Evolutionary conservation across 2,888 invertebrate genomes (phyloP).

Genomic region (Rhagophthalmus giganteus): DNA sequence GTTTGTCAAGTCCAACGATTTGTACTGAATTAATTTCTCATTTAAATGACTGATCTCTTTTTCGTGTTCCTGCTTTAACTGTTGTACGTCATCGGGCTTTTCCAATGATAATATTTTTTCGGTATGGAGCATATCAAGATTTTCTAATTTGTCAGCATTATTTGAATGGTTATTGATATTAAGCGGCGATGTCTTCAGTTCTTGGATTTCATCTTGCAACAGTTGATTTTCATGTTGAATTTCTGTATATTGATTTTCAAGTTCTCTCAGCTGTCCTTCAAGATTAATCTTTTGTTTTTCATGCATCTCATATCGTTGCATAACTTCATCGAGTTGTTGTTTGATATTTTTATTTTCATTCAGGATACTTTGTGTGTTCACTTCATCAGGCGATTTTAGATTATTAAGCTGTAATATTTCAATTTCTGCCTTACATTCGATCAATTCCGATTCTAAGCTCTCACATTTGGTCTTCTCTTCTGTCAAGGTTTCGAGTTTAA

Average conservation of each 20-base stretch:
- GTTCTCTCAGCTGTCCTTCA: slow-evolving; percentile 43
- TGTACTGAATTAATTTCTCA: slow-evolving; percentile 50
- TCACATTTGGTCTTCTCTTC: slow-evolving; percentile 17
- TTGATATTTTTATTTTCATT: slow-evolving; percentile 42
- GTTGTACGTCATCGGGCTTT: slow-evolving; percentile 26
- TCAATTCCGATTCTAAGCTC: background rate
- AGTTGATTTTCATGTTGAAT: slow-evolving; percentile 50
- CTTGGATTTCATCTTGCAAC: slow-evolving; percentile 51
- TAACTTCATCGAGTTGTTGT: slow-evolving; percentile 37
- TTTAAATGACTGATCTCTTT: slow-evolving; percentile 38
- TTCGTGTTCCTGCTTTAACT: slow-evolving; percentile 23
- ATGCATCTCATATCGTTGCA: slow-evolving; percentile 39
- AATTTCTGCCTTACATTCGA: slow-evolving; percentile 4
- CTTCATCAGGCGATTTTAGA: background rate
- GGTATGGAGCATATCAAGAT: slow-evolving; percentile 35
- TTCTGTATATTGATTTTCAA: slow-evolving; percentile 48
- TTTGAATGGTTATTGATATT: slow-evolving; percentile 36
- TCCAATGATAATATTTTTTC: no score
- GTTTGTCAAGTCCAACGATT: slow-evolving; percentile 51
- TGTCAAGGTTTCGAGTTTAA: slow-evolving; percentile 39
- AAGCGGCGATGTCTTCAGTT: slow-evolving; percentile 49
- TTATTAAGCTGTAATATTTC: slow-evolving; percentile 6
- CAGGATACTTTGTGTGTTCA: slow-evolving; percentile 34
- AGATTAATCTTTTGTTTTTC: slow-evolving; percentile 38
- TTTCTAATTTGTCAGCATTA: slow-evolving; percentile 24